Evolutionary conservation across 2,888 invertebrate species (phyloP).

Genomic region (Andricus quercusramuli): DNA sequence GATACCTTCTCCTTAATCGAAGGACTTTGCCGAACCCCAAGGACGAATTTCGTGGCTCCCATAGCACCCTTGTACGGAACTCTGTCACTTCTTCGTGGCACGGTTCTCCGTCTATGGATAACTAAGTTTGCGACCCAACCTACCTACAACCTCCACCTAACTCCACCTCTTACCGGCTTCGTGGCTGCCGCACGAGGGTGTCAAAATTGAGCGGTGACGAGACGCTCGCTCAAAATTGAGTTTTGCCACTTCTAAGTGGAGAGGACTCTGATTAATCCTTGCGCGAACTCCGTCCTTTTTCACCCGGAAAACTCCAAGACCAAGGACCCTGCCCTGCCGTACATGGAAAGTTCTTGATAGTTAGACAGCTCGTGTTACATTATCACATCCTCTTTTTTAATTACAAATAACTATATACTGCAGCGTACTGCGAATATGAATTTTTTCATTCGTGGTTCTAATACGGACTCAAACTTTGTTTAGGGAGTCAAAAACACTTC

Average conservation of each 20-base stretch:
- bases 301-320: constrained; percentile 50
- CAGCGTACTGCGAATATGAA: too few relatives aligned
- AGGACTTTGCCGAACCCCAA: constrained; percentile 19
- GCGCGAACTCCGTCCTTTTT: constrained; percentile 68
- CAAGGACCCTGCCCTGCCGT: constrained; percentile 2
- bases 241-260: constrained; percentile 75
- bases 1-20: constrained; percentile 26
- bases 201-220: constrained; percentile 75
- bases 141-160: constrained; percentile 46
- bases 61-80: not conserved
- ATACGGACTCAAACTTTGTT: too few relatives aligned
- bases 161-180: constrained; percentile 58
- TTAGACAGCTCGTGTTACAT: constrained; percentile 1
- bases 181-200: constrained; percentile 70
- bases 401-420: not conserved
- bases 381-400: not conserved
- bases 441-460: too few relatives aligned
- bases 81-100: constrained; percentile 50
- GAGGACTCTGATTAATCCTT: constrained; percentile 76
- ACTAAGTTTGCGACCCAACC: constrained; percentile 68
- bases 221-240: constrained; percentile 75
- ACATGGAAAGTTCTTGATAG: constrained; percentile 25
- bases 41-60: constrained; percentile 29
- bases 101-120: constrained; percentile 67
- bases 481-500: too few relatives aligned